A percentile compares a stretch with the other conserved stretches of the same genome.
Evolutionary conservation across 2,113 vertebrate genomes (phyloP).

Genomic region (Xiphias gladius): DNA sequence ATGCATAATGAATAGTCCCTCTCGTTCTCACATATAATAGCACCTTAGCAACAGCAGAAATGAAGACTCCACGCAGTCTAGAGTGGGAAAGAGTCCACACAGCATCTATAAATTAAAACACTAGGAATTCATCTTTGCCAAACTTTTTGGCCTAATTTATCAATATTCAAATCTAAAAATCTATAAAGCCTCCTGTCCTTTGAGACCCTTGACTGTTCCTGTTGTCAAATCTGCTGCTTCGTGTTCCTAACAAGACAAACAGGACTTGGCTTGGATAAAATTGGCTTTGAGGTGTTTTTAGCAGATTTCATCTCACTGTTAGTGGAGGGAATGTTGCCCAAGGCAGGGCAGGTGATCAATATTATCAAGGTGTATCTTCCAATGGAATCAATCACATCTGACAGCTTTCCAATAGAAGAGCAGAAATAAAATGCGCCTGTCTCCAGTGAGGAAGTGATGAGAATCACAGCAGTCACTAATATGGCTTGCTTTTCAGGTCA

Average conservation of each 20-base stretch:
- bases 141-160: slow-evolving; percentile 1
- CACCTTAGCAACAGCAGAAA: slow-evolving; percentile 31
- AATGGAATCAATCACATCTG: slow-evolving; percentile 77
- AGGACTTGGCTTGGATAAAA: slow-evolving; percentile 60
- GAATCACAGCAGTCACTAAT: slow-evolving; percentile 41
- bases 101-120: not conserved
- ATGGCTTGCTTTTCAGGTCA: slow-evolving; percentile 50
- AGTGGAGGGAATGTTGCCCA: slow-evolving; percentile 63
- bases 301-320: slow-evolving; percentile 71
- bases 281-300: slow-evolving; percentile 70
- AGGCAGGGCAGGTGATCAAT: slow-evolving; percentile 70
- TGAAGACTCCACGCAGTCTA: not conserved
- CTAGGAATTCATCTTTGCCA: not conserved
- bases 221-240: slow-evolving; percentile 60
- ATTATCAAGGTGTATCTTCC: slow-evolving; percentile 79
- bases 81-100: not conserved
- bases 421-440: slow-evolving; percentile 66
- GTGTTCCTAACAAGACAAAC: slow-evolving; percentile 70
- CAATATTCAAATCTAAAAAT: slow-evolving; percentile 41
- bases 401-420: slow-evolving; percentile 64
- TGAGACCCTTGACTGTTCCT: slow-evolving; percentile 16
- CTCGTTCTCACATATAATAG: slow-evolving; percentile 44
- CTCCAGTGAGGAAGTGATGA: slow-evolving; percentile 56
- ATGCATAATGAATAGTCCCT: slow-evolving; percentile 63
- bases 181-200: slow-evolving; percentile 11